A percentile compares a stretch with the other conserved stretches of the same genome.
Evolutionary conservation across 2,888 invertebrate genomes (phyloP).

Genomic region (Malthinus seriepunctatus): DNA sequence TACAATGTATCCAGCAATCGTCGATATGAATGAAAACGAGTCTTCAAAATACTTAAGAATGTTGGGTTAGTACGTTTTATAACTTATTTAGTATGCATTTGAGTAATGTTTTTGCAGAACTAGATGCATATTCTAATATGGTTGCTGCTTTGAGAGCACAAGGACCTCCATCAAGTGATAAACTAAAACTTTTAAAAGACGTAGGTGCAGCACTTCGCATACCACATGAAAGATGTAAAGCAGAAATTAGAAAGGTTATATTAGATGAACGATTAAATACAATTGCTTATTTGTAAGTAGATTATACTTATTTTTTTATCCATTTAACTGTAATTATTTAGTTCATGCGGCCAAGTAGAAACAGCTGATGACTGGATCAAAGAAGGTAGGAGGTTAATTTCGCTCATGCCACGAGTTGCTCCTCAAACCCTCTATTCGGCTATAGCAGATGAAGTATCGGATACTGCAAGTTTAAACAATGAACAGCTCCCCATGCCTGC

Average conservation of each 20-base stretch:
- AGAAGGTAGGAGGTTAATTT: slow-evolving; percentile 83
- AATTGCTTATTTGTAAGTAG: slow-evolving; percentile 85
- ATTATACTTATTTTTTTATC: not conserved
- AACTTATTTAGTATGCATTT: slow-evolving; percentile 13
- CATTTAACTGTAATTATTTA: slow-evolving; percentile 42
- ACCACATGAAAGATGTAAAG: slow-evolving; percentile 87
- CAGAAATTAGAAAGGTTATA: slow-evolving; percentile 88
- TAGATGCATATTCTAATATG: slow-evolving; percentile 90
- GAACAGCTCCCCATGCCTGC: slow-evolving; percentile 58
- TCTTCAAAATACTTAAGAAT: slow-evolving; percentile 85
- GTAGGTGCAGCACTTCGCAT: slow-evolving; percentile 82
- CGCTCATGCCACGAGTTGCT: slow-evolving; percentile 80
- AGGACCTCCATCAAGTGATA: slow-evolving; percentile 82
- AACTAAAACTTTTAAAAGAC: slow-evolving; percentile 82
- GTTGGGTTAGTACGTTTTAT: slow-evolving; percentile 65
- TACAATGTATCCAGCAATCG: slow-evolving; percentile 69
- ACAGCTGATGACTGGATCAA: slow-evolving; percentile 78
- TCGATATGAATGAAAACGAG: slow-evolving; percentile 87
- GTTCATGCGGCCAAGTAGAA: slow-evolving; percentile 68
- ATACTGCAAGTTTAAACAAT: slow-evolving; percentile 66
- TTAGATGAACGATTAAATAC: slow-evolving; percentile 89
- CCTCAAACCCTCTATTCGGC: slow-evolving; percentile 84
- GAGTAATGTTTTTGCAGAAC: slow-evolving; percentile 65
- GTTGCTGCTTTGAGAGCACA: slow-evolving; percentile 91
- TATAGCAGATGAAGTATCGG: slow-evolving; percentile 79